Conservation (phyloP, 2,888 invertebrate species). For the Horisme vitalbata region DNA sequence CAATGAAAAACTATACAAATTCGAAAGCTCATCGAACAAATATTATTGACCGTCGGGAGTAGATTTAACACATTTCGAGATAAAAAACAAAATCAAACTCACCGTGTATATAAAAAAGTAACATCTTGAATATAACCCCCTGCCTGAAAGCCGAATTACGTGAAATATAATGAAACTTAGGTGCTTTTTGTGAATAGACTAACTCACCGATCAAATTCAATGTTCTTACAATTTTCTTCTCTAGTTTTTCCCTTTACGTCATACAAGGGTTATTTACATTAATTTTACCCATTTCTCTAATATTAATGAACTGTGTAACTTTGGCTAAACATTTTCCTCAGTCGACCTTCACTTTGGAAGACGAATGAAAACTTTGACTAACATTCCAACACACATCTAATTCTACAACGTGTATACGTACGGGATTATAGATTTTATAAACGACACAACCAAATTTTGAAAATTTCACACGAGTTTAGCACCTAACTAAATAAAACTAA, state of each 20-base stretch:
- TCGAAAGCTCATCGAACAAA: too few relatives aligned
- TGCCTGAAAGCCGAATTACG: too few relatives aligned
- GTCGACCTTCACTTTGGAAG: conserved; percentile 75
- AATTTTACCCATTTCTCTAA: conserved; percentile 46
- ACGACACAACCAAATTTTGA: conserved; percentile 63
- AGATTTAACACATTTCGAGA: too few relatives aligned
- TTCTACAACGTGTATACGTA: conserved; percentile 63
- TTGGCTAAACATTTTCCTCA: conserved; percentile 63
- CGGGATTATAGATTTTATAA: conserved; percentile 40
- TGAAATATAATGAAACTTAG: too few relatives aligned
- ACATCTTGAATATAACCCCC: too few relatives aligned
- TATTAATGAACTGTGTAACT: conserved; percentile 61
- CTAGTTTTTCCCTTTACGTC: not conserved
- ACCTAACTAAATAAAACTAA: conserved; percentile 1
- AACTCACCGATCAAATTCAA: too few relatives aligned
- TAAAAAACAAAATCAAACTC: too few relatives aligned
- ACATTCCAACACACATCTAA: conserved; percentile 40
- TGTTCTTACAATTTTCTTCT: too few relatives aligned
- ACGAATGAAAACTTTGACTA: conserved; percentile 55
- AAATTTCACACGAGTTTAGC: conserved; percentile 35
- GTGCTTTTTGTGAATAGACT: too few relatives aligned
- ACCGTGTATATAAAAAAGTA: too few relatives aligned
- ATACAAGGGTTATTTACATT: not conserved
- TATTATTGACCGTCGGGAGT: too few relatives aligned
- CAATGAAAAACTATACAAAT: too few relatives aligned